A percentile compares a stretch with the other conserved stretches of the same genome.
phyloP scores from a whole-genome alignment of 2,888 invertebrate genomes.

The Eristalinus sepulchralis region DNA sequence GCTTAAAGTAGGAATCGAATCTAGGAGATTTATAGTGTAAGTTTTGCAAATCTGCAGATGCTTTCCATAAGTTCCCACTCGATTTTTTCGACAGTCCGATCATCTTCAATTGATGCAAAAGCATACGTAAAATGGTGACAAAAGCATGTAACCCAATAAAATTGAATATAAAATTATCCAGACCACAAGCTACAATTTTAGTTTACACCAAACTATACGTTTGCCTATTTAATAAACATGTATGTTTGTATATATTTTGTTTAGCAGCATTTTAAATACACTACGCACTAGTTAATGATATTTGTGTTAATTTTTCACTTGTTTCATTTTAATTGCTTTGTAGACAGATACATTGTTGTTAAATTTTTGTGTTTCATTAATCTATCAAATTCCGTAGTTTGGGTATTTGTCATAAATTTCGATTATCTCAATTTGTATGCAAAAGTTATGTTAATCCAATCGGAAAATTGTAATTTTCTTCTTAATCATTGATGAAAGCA shows the following conservation, averaged over 20 bases:
- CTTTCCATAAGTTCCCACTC: too few species aligned
- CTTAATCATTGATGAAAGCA: constrained; percentile 36
- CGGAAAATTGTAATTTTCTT: constrained; percentile 45
- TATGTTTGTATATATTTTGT: constrained; percentile 23
- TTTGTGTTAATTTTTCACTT: constrained; percentile 44
- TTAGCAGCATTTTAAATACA: constrained; percentile 57
- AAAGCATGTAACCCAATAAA: too few species aligned
- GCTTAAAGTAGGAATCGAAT: too few species aligned
- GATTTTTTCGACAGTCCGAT: too few species aligned
- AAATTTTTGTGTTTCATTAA: constrained; percentile 17
- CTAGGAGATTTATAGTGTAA: too few species aligned
- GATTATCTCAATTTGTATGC: constrained; percentile 67
- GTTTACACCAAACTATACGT: background rate
- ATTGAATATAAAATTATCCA: background rate
- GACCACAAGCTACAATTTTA: background rate
- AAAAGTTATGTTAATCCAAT: constrained; percentile 60
- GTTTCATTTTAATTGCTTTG: constrained; percentile 47
- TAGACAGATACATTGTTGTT: constrained; percentile 59
- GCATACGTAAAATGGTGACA: too few species aligned
- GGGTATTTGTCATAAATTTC: constrained; percentile 67
- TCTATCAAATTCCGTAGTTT: constrained; percentile 67
- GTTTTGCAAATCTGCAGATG: too few species aligned
- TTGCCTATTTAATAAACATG: background rate
- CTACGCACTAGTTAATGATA: constrained; percentile 66
- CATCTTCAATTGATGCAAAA: too few species aligned